A percentile compares a stretch with the other conserved stretches of the same genome.
phyloP scores from a whole-genome alignment of 2,797 vertebrate genomes.

The Chaetophractus vellerosus region DNA sequence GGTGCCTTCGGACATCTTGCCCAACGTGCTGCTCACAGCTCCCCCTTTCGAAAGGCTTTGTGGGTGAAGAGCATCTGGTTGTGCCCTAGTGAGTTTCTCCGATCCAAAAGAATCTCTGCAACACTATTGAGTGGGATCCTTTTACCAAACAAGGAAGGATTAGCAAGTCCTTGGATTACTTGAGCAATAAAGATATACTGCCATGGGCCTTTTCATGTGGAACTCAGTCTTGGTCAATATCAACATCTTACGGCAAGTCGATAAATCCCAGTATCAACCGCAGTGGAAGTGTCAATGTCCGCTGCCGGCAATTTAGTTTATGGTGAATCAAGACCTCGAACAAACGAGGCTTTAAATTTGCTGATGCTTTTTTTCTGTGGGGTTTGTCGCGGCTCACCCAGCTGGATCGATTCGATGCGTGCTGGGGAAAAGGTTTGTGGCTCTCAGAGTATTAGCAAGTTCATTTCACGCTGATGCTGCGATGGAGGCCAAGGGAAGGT shows the following conservation, averaged over 20 bases:
- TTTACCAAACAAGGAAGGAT: slow-evolving; percentile 69
- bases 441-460: slow-evolving; percentile 81
- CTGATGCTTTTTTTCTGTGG: slow-evolving; percentile 67
- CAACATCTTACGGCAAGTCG: slow-evolving; percentile 78
- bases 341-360: slow-evolving; percentile 75
- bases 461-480: slow-evolving; percentile 80
- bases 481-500: slow-evolving; percentile 70
- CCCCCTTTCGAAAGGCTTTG: not conserved
- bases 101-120: slow-evolving; percentile 73
- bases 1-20: not conserved
- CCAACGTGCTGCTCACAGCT: not conserved
- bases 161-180: slow-evolving; percentile 77
- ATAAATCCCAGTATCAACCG: slow-evolving; percentile 78
- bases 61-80: slow-evolving; percentile 39
- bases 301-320: slow-evolving; percentile 81
- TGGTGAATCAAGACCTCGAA: slow-evolving; percentile 79
- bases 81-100: slow-evolving; percentile 66
- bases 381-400: slow-evolving; percentile 70
- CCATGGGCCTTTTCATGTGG: slow-evolving; percentile 76
- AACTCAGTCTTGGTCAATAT: slow-evolving; percentile 83
- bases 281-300: slow-evolving; percentile 70
- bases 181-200: slow-evolving; percentile 84
- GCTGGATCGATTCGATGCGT: slow-evolving; percentile 73
- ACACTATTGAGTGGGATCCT: slow-evolving; percentile 70
- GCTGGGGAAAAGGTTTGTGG: slow-evolving; percentile 71